These are phyloP conservation scores for Glaucopsyche alexis DNA, from an alignment of 2,888 invertebrate species.

Conservation along the genomic window DNA sequence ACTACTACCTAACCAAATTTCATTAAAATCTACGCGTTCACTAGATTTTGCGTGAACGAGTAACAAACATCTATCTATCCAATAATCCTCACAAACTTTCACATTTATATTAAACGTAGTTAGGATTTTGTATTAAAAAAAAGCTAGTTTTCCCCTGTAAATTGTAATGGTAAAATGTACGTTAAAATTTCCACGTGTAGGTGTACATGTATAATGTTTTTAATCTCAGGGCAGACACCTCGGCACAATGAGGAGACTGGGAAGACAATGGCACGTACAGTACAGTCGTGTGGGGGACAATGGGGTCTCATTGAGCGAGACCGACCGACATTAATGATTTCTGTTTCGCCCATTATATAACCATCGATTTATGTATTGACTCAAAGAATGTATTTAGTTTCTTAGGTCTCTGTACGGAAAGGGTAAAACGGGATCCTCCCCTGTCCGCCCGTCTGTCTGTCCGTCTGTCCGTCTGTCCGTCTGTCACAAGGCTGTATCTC, in stretches of 20 bases:
- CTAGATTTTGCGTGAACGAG: too few species aligned
- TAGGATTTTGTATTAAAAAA: too few species aligned
- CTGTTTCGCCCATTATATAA: neutral
- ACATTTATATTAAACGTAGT: too few species aligned
- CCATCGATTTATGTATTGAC: neutral
- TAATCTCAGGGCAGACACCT: constrained; percentile 34
- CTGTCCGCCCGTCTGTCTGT: too few species aligned
- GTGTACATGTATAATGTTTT: constrained; percentile 23
- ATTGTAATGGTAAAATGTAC: neutral
- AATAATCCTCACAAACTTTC: too few species aligned
- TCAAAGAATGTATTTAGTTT: neutral
- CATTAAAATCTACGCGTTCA: too few species aligned
- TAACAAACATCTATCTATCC: too few species aligned
- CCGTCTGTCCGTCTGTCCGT: too few species aligned
- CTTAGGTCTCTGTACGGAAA: too few species aligned
- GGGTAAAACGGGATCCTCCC: too few species aligned
- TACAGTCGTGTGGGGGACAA: constrained; percentile 14
- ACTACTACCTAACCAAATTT: too few species aligned
- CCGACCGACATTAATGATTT: constrained; percentile 18
- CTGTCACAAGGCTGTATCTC: too few species aligned
- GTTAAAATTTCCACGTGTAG: neutral
- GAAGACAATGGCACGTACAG: constrained; percentile 33
- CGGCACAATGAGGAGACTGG: constrained; percentile 30
- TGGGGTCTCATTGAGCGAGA: neutral
- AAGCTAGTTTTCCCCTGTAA: neutral